Conservation (phyloP, 2,888 invertebrate genomes). For the Limenitis camilla region DNA sequence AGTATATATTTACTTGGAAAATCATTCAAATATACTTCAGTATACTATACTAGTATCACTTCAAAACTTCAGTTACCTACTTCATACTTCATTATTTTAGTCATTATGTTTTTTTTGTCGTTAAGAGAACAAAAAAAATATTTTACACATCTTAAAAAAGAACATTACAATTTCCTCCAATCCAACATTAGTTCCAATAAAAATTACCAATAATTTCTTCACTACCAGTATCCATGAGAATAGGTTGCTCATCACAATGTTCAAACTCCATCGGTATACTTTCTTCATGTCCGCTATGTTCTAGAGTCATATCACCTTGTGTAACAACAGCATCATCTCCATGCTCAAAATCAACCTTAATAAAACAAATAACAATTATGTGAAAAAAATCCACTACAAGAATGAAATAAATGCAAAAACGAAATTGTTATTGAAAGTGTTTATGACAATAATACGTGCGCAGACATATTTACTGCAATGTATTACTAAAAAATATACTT, state of each 20-base stretch:
- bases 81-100: too few species aligned
- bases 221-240: constrained; percentile 57
- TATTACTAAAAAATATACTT: too few species aligned
- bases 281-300: constrained; percentile 36
- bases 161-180: not conserved
- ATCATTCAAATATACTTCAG: too few species aligned
- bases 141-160: not conserved
- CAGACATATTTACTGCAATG: too few species aligned
- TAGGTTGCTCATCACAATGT: constrained; percentile 50
- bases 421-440: too few species aligned
- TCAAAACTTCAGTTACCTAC: too few species aligned
- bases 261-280: constrained; percentile 62
- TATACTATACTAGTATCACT: too few species aligned
- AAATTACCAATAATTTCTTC: constrained; percentile 63
- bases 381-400: too few species aligned
- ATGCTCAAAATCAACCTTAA: constrained; percentile 61
- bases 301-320: constrained; percentile 50
- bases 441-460: constrained; percentile 37
- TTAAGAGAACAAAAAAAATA: not conserved
- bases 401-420: too few species aligned
- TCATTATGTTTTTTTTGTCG: too few species aligned
- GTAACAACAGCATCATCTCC: constrained; percentile 45
- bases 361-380: too few species aligned
- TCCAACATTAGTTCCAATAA: not conserved
- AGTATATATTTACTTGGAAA: too few species aligned